A percentile compares a stretch with the other conserved stretches of the same genome.
Conservation (phyloP, 2,888 invertebrate species). For the Chelonus formosanus region DNA sequence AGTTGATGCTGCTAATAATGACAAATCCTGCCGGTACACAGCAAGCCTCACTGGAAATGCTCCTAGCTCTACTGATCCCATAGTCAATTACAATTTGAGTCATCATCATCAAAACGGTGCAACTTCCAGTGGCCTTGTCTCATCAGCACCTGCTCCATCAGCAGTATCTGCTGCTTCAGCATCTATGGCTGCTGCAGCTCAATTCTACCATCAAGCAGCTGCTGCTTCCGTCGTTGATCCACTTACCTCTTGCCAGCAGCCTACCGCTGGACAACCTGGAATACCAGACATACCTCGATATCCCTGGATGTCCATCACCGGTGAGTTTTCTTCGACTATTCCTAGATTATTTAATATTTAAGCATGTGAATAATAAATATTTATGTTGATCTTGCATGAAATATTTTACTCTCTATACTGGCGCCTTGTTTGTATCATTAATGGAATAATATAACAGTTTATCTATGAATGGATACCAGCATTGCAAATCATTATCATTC, state of each 20-base stretch:
- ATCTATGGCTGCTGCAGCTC: constrained; percentile 78
- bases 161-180: constrained; percentile 75
- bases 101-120: constrained; percentile 76
- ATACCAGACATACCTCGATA: constrained; percentile 92
- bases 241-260: constrained; percentile 81
- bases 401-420: no score
- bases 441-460: no score
- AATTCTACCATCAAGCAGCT: constrained; percentile 90
- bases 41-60: constrained; percentile 71
- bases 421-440: no score
- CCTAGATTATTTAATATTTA: no score
- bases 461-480: no score
- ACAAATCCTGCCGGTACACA: constrained; percentile 85
- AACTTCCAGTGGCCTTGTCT: constrained; percentile 60
- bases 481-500: no score
- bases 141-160: constrained; percentile 70
- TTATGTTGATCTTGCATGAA: not conserved
- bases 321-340: constrained; percentile 69
- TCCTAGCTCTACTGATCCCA: constrained; percentile 73
- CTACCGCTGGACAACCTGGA: constrained; percentile 79
- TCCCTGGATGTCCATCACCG: constrained; percentile 97
- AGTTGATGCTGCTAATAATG: constrained; percentile 73
- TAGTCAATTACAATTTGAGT: constrained; percentile 83
- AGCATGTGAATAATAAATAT: not conserved
- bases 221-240: constrained; percentile 81